Evolutionary conservation across 92 coral and sea anemone species (phyloP), one percentile per base, ranked within the genome.

Genomic region (Paragorgia papillata): DNA sequence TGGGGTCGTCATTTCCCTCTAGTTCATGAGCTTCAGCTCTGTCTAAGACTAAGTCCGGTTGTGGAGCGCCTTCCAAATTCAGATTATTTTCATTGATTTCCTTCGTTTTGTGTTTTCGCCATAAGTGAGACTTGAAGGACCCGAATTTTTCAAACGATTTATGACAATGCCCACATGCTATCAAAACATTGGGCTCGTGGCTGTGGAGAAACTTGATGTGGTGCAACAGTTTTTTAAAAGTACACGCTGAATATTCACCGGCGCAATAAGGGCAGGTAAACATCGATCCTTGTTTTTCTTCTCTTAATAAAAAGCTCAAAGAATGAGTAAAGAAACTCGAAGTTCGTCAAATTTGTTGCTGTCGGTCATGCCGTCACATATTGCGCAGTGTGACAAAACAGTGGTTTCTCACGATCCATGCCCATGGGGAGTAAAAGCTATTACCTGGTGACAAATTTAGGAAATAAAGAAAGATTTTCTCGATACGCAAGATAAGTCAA

Each of bases 121-220:
- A 8, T 17, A 63, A 14, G 58, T 78, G 75, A 3, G 62, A 20
- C 39, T 70, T 81, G 34, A 58, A 69, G 1, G 85, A 71, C 12
- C 49, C 56, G 28, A 69, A 81, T 59, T 81, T 81, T 22, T 35
- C 41, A 30, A 80, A 80, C 3, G 78, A 17, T 37, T 67, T 56
- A 24, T 56, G 40, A 30, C 78, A 68, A 12, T 80, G 55, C 10
- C 84, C 84, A 30, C 84, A 80, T 21, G 78, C 28, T 22, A 79
- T 57, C 30, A 27, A 33, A 54, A 80, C 68, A 30, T 80, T 80
- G 26, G 84, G 60, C 53, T 80, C 85, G 50, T 70, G 30, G 70
- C 79, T 83, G 57, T 83, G 87, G 32, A 76, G 30, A 54, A 83
- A 83, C 54, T 48, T 60, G 10, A 69, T 83, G 62, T 83, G 87